These are phyloP conservation scores for Tanytarsus gracilentus DNA, from an alignment of 2,888 invertebrate species.

Conservation along the genomic window DNA sequence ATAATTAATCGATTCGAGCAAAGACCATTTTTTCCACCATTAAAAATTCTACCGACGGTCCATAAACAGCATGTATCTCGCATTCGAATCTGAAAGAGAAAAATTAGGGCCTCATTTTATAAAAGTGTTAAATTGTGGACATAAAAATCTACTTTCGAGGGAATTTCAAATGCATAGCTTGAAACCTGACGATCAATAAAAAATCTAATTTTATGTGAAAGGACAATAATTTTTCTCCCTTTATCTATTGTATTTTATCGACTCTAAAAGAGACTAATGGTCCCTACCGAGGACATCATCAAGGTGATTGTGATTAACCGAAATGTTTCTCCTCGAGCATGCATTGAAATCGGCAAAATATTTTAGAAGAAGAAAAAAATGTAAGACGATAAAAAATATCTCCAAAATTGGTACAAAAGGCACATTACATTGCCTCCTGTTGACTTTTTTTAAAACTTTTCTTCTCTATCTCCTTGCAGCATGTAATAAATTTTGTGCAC, in stretches of 20 bases:
- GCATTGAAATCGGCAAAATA: constrained; percentile 3
- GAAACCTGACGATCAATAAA: too few relatives aligned
- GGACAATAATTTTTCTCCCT: background rate
- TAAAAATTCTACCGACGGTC: too few relatives aligned
- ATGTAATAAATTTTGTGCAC: too few relatives aligned
- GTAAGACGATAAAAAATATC: too few relatives aligned
- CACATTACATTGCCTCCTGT: constrained; percentile 29
- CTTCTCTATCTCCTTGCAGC: background rate
- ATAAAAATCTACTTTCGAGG: background rate
- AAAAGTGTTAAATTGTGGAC: constrained; percentile 7
- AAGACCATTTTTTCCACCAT: too few relatives aligned
- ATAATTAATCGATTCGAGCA: too few relatives aligned
- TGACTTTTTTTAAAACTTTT: constrained; percentile 17
- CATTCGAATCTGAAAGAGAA: too few relatives aligned
- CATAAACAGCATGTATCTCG: too few relatives aligned
- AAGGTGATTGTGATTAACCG: constrained; percentile 20
- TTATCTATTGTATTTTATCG: background rate
- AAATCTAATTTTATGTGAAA: too few relatives aligned
- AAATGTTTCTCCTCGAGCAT: background rate
- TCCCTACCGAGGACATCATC: constrained; percentile 23
- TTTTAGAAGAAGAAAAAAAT: background rate
- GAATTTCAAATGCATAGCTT: too few relatives aligned
- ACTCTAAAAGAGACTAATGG: background rate
- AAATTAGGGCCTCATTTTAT: too few relatives aligned
- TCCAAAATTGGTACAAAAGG: too few relatives aligned